Evolutionary conservation across 2,888 invertebrate genomes (phyloP).

Genomic region (Mythimna vitellina): DNA sequence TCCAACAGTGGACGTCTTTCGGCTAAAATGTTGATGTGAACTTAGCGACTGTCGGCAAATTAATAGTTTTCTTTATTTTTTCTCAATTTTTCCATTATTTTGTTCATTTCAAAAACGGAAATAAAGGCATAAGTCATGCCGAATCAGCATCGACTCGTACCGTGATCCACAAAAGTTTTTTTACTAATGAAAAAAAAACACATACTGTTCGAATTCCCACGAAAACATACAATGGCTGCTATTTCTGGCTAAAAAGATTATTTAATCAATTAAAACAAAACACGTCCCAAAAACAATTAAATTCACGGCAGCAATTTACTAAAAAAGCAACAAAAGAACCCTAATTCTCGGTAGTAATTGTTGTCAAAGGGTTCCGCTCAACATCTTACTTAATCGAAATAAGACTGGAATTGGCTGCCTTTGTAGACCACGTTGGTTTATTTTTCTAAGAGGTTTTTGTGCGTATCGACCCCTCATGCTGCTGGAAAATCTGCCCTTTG

Average conservation of each 20-base stretch:
- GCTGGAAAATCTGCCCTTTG: constrained; percentile 2
- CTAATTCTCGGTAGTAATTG: constrained; percentile 49
- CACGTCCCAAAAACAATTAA: constrained; percentile 10
- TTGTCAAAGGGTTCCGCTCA: constrained; percentile 37
- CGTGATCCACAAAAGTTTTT: no score
- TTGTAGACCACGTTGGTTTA: constrained; percentile 41
- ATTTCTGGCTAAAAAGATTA: neutral
- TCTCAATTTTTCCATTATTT: no score
- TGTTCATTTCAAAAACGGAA: no score
- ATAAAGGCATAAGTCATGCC: no score
- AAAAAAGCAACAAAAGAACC: constrained; percentile 35
- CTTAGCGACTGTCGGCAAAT: no score
- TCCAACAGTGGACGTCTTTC: no score
- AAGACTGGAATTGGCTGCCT: constrained; percentile 53
- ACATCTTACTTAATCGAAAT: constrained; percentile 55
- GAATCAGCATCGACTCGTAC: no score
- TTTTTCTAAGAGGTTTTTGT: constrained; percentile 41
- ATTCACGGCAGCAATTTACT: constrained; percentile 32
- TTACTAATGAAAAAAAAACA: no score
- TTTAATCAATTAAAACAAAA: constrained; percentile 26
- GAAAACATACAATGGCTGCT: neutral
- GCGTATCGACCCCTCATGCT: constrained; percentile 31
- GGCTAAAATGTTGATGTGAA: no score
- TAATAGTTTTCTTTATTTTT: no score
- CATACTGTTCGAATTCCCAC: neutral